Base-by-base conservation (phyloP, 2,888 invertebrate genomes). In the Omphaloscelis lunosa region DNA sequence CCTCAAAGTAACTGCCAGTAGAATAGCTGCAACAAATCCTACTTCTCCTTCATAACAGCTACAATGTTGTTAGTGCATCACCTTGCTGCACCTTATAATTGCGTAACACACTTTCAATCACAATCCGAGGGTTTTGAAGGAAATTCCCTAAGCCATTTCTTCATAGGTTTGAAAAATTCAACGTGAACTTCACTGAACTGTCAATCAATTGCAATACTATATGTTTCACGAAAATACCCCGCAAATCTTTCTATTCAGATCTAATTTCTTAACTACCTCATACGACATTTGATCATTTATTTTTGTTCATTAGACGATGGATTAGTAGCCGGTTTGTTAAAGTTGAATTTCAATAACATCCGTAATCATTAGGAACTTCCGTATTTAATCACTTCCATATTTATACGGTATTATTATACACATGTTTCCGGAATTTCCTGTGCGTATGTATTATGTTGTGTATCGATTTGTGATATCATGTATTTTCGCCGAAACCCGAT, bases 401-500 rank as follows among this genome's bases (percentile, higher is more conserved):
- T 17, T 48, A 17, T 27, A 45, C 29, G 29, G n/a, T 45, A 45
- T 61, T 45, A 45, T 61, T 15, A 9, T 6, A 39, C 7, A 59
- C 20, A 45, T 39, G 15, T 48, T 75, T 75, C n/a, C 76, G 20
- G 6, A 12, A 56, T 51, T 48, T 82, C 39, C 62, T 48, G 8
- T 41, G 4, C 34, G 3, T 27, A 58, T 17, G 8, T 34, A 20
- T 39, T 61, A 61, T 53, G 9, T 34, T 68, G n/a, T 39, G 15
- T 83, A 78, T 78, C 83, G 77, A 77, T 83, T 63, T 23, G 51
- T 34, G 63, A 83, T 77, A 78, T 51, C 63, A 83, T 51, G 63
- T n/a, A 66, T 84, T 72, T 80, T 66, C 39, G 56, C 48, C 48
- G 80, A 80, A 80, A 59, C 80, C 80, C 34, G 85, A 80, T 72